phyloP scores from a whole-genome alignment of 2,888 invertebrate genomes.

The Coelopa pilipes region DNA sequence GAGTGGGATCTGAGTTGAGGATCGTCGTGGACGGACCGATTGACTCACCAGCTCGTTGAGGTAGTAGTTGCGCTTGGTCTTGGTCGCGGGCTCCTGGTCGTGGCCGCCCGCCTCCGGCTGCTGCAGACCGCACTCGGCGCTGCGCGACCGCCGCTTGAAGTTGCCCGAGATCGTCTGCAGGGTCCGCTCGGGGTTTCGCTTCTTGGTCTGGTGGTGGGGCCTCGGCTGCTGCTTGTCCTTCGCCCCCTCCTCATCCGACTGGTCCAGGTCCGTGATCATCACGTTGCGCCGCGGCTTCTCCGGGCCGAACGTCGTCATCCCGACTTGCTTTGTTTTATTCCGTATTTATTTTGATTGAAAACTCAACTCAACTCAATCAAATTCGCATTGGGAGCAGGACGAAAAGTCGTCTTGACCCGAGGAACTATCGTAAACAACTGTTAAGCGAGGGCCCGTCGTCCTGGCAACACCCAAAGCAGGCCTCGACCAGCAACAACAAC shows the following conservation, averaged over 20 bases:
- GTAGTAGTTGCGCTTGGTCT: constrained; percentile 49
- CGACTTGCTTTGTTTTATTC: constrained; percentile 30
- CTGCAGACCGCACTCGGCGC: constrained; percentile 54
- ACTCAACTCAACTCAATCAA: constrained; percentile 4
- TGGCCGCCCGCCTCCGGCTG: constrained; percentile 28
- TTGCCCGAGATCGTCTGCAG: constrained; percentile 59
- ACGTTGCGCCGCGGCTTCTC: constrained; percentile 40
- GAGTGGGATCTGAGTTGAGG: neutral
- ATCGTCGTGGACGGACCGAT: neutral
- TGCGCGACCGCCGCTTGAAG: constrained; percentile 60
- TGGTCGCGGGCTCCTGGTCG: constrained; percentile 28
- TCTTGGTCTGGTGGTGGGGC: constrained; percentile 33
- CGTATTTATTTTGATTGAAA: constrained; percentile 30
- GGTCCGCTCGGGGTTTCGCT: constrained; percentile 42
- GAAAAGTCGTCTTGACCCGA: neutral
- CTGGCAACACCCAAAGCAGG: constrained; percentile 23
- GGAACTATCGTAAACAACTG: constrained; percentile 25
- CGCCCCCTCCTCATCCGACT: constrained; percentile 47
- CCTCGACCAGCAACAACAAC: neutral
- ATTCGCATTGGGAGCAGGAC: neutral
- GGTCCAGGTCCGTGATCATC: constrained; percentile 61
- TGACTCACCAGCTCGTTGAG: constrained; percentile 58
- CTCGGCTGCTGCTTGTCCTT: constrained; percentile 25
- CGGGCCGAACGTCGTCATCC: constrained; percentile 41
- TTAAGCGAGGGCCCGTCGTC: constrained; percentile 34